A percentile compares a stretch with the other conserved stretches of the same genome.
Evolutionary conservation across 2,888 invertebrate species (phyloP).

Genomic region (Strigamia maritima): DNA sequence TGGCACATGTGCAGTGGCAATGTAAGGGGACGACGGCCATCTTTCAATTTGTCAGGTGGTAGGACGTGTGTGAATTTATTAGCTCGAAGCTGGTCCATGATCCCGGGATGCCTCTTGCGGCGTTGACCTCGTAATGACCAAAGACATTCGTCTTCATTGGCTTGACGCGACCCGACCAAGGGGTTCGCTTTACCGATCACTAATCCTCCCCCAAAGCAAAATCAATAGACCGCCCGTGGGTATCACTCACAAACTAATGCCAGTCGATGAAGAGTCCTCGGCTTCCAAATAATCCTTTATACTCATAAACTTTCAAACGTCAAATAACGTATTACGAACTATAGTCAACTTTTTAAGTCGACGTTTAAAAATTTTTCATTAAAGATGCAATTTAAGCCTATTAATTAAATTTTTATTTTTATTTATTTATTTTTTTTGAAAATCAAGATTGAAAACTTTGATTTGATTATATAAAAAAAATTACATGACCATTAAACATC

Average conservation of each 20-base stretch:
- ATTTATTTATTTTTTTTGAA: background rate
- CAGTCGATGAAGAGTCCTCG: constrained; percentile 20
- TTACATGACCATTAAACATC: background rate
- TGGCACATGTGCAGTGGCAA: constrained; percentile 9
- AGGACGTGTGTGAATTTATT: constrained; percentile 19
- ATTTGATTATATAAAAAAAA: background rate
- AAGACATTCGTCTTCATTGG: constrained; percentile 27
- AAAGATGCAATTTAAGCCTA: background rate
- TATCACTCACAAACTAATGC: constrained; percentile 27
- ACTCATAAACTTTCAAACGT: constrained; percentile 11
- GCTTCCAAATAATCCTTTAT: constrained; percentile 18
- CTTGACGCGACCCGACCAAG: constrained; percentile 22
- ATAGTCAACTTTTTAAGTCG: background rate
- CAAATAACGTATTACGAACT: background rate
- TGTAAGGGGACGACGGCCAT: constrained; percentile 3
- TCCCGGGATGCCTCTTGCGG: constrained; percentile 22
- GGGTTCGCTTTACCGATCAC: constrained; percentile 23
- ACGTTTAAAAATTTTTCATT: background rate
- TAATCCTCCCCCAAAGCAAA: constrained; percentile 27
- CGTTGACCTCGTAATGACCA: constrained; percentile 26
- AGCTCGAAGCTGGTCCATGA: constrained; percentile 2
- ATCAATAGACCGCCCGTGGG: constrained; percentile 13
- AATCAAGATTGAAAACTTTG: background rate
- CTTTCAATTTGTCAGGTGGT: constrained; percentile 21
- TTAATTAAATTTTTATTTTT: background rate